Percentiles rank a stretch among this genome's conserved stretches.
These are phyloP conservation scores for Pristionchus exspectatus DNA, from an alignment of 2,888 invertebrate genomes.

Conservation along the genomic window DNA sequence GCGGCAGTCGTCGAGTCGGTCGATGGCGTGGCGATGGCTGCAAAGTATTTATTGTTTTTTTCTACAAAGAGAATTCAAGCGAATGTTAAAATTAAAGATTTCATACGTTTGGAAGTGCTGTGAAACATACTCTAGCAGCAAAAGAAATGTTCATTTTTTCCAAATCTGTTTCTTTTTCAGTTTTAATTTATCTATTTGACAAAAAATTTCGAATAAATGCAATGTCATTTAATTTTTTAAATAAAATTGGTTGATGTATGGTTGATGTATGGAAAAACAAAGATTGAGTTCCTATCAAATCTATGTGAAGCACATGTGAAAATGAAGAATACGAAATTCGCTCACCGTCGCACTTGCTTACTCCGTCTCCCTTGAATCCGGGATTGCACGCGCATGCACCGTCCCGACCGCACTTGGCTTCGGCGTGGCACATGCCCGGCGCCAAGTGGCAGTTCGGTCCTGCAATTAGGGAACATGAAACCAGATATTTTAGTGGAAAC, in stretches of 20 bases:
- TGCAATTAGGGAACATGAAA: conserved; percentile 47
- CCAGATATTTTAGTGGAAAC: not conserved
- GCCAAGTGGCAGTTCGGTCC: conserved; percentile 65
- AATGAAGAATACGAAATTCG: not conserved
- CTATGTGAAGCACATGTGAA: not conserved
- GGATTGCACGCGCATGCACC: conserved; percentile 67
- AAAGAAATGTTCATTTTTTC: no score
- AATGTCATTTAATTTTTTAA: not conserved
- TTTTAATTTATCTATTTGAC: no score
- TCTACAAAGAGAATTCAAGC: not conserved
- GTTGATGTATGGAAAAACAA: not conserved
- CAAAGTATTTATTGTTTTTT: not conserved
- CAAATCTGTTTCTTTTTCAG: no score
- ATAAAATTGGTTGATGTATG: not conserved
- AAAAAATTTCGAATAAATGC: no score
- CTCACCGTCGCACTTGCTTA: conserved; percentile 61
- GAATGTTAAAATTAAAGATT: no score
- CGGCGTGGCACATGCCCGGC: conserved; percentile 64
- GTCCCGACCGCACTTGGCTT: conserved; percentile 66
- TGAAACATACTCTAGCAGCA: no score
- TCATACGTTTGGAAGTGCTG: no score
- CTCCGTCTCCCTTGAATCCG: conserved; percentile 73
- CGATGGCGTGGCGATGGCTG: not conserved
- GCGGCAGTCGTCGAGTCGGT: not conserved
- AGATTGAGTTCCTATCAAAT: not conserved